A percentile compares a stretch with the other conserved stretches of the same genome.
These are phyloP conservation scores for Oncorhynchus gorbuscha DNA, from an alignment of 2,113 vertebrate genomes.

Conservation along the genomic window DNA sequence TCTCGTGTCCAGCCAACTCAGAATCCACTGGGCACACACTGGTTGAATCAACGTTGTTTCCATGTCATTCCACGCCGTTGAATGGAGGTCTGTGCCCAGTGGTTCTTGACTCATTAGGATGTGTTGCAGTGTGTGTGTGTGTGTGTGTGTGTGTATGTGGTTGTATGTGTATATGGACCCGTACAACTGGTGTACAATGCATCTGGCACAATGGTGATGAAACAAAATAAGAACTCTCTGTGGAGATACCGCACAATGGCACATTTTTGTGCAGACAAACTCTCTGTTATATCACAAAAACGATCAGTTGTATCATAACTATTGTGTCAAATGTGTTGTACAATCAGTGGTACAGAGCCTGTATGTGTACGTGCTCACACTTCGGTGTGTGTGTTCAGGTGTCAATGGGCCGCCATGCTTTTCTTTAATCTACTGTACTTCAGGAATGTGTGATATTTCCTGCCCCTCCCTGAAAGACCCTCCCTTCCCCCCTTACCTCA, in stretches of 20 bases:
- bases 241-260: too few species aligned
- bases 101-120: neutral
- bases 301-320: too few species aligned
- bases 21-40: too few species aligned
- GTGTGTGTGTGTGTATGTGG: conserved; percentile 6
- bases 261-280: too few species aligned
- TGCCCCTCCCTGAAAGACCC: conserved; percentile 16
- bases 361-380: conserved; percentile 9
- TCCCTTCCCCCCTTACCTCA: conserved; percentile 12
- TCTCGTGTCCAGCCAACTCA: too few species aligned
- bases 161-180: neutral
- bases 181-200: neutral
- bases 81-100: too few species aligned
- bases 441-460: conserved; percentile 19
- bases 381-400: neutral
- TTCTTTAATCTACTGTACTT: neutral
- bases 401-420: neutral
- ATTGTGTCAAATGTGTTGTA: too few species aligned
- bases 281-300: too few species aligned
- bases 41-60: too few species aligned
- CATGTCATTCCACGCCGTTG: too few species aligned
- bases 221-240: too few species aligned
- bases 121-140: conserved; percentile 3
- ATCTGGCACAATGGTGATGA: neutral
- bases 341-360: neutral